Conservation (phyloP, 2,888 invertebrate genomes). For the Orthonevra nobilis region DNA sequence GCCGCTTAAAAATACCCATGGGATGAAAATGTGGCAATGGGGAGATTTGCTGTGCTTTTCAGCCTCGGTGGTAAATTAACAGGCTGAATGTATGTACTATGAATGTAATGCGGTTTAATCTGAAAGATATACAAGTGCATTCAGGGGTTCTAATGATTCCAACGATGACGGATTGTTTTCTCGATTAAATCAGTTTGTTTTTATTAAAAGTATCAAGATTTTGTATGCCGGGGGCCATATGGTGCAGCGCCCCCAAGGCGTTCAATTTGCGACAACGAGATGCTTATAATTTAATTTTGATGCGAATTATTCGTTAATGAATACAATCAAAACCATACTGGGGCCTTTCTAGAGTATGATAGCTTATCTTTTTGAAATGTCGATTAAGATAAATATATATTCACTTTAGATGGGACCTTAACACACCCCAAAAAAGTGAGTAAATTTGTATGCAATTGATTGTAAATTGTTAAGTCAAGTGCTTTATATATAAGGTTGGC, state of each 20-base stretch:
- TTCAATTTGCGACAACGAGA: not conserved
- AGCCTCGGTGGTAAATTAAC: constrained; percentile 32
- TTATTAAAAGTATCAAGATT: constrained; percentile 28
- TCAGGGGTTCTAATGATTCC: constrained; percentile 20
- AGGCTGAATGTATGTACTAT: constrained; percentile 40
- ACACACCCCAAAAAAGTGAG: constrained; percentile 34
- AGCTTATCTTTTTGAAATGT: too few relatives aligned
- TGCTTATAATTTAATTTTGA: constrained; percentile 41
- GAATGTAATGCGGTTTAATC: constrained; percentile 56
- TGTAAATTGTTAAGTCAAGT: too few relatives aligned
- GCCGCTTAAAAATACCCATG: constrained; percentile 38
- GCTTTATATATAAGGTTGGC: too few relatives aligned
- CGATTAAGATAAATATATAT: constrained; percentile 8
- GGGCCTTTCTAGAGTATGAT: constrained; percentile 3
- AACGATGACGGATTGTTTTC: constrained; percentile 55
- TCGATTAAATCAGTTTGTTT: constrained; percentile 45
- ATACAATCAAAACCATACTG: constrained; percentile 12
- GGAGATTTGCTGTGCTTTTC: not conserved
- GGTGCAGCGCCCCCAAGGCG: not conserved
- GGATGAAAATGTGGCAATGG: constrained; percentile 15
- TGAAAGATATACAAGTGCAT: constrained; percentile 44
- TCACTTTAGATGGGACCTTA: not conserved
- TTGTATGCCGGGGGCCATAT: not conserved
- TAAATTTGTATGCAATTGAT: constrained; percentile 39
- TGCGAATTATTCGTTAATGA: constrained; percentile 38